These are phyloP conservation scores for Drosophila micromelanica DNA, from an alignment of 1,140 invertebrate species.

Conservation along the genomic window DNA sequence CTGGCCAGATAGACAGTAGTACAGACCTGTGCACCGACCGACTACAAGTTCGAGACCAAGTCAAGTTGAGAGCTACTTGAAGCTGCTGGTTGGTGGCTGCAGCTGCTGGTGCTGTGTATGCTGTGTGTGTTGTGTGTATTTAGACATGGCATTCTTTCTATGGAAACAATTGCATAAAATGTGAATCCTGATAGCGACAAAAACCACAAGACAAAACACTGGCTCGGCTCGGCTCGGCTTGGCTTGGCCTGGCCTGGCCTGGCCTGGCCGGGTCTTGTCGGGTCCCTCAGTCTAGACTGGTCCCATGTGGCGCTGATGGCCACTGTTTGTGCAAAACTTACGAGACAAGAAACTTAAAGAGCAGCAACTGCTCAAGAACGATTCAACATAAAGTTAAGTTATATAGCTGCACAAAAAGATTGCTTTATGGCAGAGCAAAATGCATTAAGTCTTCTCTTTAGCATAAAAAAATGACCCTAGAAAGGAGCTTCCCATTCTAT, in stretches of 20 bases:
- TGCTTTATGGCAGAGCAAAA: slow-evolving; percentile 14
- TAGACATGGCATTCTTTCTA: slow-evolving; percentile 78
- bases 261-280: background rate
- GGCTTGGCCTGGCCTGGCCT: background rate
- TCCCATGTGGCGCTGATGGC: slow-evolving; percentile 35
- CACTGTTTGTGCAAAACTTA: slow-evolving; percentile 4
- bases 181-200: slow-evolving; percentile 78
- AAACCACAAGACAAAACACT: slow-evolving; percentile 47
- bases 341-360: slow-evolving; percentile 8
- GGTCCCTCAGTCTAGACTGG: slow-evolving; percentile 21
- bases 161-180: slow-evolving; percentile 83
- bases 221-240: slow-evolving; percentile 4
- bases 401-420: slow-evolving; percentile 18
- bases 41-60: slow-evolving; percentile 36
- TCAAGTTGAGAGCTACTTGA: slow-evolving; percentile 64
- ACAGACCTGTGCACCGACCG: slow-evolving; percentile 20
- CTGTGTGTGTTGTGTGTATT: slow-evolving; percentile 50
- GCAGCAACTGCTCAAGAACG: slow-evolving; percentile 10
- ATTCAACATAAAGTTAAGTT: slow-evolving; percentile 44
- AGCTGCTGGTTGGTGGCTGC: slow-evolving; percentile 35
- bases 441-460: slow-evolving; percentile 13
- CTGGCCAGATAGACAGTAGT: slow-evolving; percentile 61
- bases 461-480: no score
- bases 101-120: slow-evolving; percentile 26
- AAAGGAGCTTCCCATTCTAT: no score